A percentile compares a stretch with the other conserved stretches of the same genome.
phyloP scores from a whole-genome alignment of 92 coral and sea anemone species.

The Actinernus sp. region DNA sequence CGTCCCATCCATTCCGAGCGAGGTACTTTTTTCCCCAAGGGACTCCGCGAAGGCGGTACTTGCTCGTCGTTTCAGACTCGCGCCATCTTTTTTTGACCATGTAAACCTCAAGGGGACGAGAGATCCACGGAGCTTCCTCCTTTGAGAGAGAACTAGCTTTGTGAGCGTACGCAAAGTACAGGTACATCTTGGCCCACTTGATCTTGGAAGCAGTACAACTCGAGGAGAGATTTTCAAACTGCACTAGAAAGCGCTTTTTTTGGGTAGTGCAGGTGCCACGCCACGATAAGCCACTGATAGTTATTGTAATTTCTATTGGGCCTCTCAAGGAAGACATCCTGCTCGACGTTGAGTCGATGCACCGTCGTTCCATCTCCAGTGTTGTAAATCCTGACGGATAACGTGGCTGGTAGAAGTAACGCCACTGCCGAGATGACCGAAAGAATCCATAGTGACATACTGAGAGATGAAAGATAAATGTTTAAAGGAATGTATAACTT shows the following conservation, averaged over 20 bases:
- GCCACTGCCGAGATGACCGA: conserved; percentile 15
- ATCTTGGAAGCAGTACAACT: conserved; percentile 27
- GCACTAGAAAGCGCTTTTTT: conserved; percentile 70
- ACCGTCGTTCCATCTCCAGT: conserved; percentile 19
- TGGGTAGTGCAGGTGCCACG: conserved; percentile 40
- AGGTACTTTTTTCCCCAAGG: conserved; percentile 10
- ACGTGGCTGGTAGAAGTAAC: conserved; percentile 15
- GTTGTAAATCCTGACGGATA: conserved; percentile 1
- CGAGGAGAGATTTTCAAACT: conserved; percentile 46
- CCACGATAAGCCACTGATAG: conserved; percentile 50
- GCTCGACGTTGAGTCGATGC: conserved; percentile 32
- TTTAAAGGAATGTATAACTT: no score
- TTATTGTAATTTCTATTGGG: conserved; percentile 11
- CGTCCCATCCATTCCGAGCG: conserved; percentile 19
- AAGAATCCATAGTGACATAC: conserved; percentile 1
- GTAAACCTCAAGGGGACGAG: conserved; percentile 52
- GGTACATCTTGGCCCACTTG: conserved; percentile 53
- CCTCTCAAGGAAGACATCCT: conserved; percentile 63
- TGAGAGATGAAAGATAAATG: neutral
- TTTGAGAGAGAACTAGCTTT: conserved; percentile 47
- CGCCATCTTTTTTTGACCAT: conserved; percentile 46
- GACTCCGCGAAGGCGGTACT: neutral
- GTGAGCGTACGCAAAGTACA: conserved; percentile 68
- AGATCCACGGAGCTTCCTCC: conserved; percentile 30
- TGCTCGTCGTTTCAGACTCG: conserved; percentile 45